Percentiles rank a stretch among this genome's conserved stretches.
These are phyloP conservation scores for Trichonephila inaurata DNA, from an alignment of 1,140 invertebrate species.

Conservation along the genomic window DNA sequence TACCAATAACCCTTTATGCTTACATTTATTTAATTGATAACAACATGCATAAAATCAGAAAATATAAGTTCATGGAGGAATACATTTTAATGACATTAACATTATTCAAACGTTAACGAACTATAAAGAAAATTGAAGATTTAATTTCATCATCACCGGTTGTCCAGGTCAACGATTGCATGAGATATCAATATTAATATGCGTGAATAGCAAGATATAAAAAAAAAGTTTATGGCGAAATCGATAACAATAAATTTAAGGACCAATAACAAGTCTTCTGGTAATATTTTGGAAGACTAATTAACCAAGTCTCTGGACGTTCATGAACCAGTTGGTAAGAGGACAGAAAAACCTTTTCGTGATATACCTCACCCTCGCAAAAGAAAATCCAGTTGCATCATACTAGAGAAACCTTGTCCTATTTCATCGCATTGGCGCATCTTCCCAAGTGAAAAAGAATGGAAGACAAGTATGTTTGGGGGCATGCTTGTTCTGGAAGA, in stretches of 20 bases:
- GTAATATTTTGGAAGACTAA: not conserved
- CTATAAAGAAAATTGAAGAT: no score
- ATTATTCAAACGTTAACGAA: no score
- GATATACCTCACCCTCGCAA: conserved; percentile 42
- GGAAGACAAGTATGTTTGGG: not conserved
- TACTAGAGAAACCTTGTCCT: conserved; percentile 48
- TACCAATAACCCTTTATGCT: no score
- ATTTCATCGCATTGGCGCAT: conserved; percentile 23
- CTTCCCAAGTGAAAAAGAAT: conserved; percentile 52
- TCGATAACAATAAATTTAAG: not conserved
- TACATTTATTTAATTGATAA: no score
- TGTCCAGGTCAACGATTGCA: no score
- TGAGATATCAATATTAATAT: no score
- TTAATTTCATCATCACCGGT: no score
- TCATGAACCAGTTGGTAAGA: not conserved
- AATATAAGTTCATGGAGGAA: no score
- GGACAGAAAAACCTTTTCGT: not conserved
- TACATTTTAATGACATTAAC: no score
- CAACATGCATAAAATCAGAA: no score
- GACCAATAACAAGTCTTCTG: not conserved
- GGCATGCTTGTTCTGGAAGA: not conserved
- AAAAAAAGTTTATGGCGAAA: not conserved
- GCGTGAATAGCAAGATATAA: no score
- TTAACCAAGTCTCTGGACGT: not conserved
- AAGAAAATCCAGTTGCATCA: conserved; percentile 49